A percentile compares a stretch with the other conserved stretches of the same genome.
phyloP scores from a whole-genome alignment of 2,888 invertebrate species.

The Ashinkailepas kermadecensis region DNA sequence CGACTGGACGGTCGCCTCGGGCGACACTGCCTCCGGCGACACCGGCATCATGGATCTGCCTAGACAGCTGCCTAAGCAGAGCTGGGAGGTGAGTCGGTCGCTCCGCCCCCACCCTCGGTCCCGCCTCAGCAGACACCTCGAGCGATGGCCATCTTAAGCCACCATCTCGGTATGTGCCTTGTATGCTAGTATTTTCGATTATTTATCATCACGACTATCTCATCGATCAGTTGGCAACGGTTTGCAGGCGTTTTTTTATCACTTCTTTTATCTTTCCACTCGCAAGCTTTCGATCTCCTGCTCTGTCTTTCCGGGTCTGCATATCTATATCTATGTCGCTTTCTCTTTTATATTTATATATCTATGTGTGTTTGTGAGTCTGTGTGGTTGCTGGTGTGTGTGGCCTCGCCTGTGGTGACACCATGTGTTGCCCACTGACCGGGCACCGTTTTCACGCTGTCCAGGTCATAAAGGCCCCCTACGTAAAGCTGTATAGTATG shows the following conservation, averaged over 20 bases:
- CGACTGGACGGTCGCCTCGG: constrained; percentile 20
- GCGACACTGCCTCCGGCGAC: background rate
- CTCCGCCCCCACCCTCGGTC: no score
- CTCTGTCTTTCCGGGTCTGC: no score
- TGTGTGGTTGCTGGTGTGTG: background rate
- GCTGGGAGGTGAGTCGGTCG: constrained; percentile 68
- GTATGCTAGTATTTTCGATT: no score
- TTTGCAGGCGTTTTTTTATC: no score
- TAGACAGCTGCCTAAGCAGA: constrained; percentile 69
- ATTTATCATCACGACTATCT: no score
- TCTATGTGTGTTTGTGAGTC: constrained; percentile 3
- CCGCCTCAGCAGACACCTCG: no score
- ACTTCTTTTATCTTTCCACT: no score
- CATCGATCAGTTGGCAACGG: no score
- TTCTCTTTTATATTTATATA: background rate
- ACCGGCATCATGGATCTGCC: constrained; percentile 32
- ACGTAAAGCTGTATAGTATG: constrained; percentile 92
- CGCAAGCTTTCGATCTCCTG: no score
- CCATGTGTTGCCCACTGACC: constrained; percentile 36
- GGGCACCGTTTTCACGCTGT: constrained; percentile 38
- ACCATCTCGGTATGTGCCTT: no score
- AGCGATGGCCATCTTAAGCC: no score
- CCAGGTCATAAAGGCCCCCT: constrained; percentile 93
- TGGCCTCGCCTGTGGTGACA: constrained; percentile 13
- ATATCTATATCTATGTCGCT: no score